A percentile compares a stretch with the other conserved stretches of the same genome.
Evolutionary conservation across 2,888 invertebrate species (phyloP).

Genomic region (Diarsia rubi): DNA sequence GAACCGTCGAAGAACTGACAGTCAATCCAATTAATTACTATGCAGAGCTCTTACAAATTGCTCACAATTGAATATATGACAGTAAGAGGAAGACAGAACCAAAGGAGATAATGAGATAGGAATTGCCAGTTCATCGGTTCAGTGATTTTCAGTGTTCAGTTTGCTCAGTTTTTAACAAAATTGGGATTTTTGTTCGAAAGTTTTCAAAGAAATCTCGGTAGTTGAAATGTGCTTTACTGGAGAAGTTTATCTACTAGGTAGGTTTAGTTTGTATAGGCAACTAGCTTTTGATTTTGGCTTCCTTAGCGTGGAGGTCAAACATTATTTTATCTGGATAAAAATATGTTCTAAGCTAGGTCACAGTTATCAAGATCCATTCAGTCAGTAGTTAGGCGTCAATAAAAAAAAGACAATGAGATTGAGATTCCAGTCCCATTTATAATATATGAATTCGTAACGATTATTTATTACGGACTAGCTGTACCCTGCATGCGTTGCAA

Average conservation of each 20-base stretch:
- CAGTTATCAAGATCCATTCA: not conserved
- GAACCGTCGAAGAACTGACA: constrained; percentile 5
- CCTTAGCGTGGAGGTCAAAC: not conserved
- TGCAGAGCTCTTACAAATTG: constrained; percentile 12
- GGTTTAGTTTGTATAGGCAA: not conserved
- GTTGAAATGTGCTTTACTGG: not conserved
- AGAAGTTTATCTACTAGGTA: not conserved
- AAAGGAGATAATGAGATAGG: not conserved
- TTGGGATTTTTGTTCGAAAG: not conserved
- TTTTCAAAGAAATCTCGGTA: not conserved
- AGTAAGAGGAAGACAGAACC: constrained; percentile 10
- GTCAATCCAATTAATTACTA: constrained; percentile 40
- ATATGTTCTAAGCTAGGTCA: not conserved
- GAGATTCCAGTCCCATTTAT: too few relatives aligned
- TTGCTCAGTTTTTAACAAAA: not conserved
- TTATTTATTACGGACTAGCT: too few relatives aligned
- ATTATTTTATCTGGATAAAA: not conserved
- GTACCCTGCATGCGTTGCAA: too few relatives aligned
- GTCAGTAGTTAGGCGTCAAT: not conserved
- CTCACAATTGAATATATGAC: constrained; percentile 35
- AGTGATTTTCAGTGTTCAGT: constrained; percentile 6
- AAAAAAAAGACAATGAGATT: too few relatives aligned
- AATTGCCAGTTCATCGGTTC: not conserved
- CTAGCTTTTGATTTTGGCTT: not conserved
- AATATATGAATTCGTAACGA: not conserved